phyloP scores from a whole-genome alignment of 2,797 vertebrate species.

The Neomorphus geoffroyi region DNA sequence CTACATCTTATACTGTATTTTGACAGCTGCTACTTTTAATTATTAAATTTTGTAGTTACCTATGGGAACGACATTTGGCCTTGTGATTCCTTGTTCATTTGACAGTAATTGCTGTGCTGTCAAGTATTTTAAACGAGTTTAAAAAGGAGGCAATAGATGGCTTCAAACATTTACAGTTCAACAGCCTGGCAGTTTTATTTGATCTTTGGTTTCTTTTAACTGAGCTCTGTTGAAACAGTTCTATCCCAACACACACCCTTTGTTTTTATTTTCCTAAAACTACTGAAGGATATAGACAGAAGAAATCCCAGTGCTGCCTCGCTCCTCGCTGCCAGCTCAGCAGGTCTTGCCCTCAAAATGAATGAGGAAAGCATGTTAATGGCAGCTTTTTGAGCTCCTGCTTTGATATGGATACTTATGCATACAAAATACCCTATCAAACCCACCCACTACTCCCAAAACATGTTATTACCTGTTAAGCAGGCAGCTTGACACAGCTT shows the following conservation, averaged over 20 bases:
- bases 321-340: neutral
- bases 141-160: neutral
- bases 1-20: no score
- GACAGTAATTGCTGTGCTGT: neutral
- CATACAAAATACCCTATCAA: neutral
- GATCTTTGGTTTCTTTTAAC: neutral
- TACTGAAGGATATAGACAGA: neutral
- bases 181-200: neutral
- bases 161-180: neutral
- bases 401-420: neutral
- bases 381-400: neutral
- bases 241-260: neutral
- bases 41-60: neutral
- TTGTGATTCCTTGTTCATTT: neutral
- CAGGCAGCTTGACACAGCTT: neutral
- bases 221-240: neutral
- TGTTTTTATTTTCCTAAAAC: neutral
- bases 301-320: neutral
- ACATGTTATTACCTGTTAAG: neutral
- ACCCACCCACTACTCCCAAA: neutral
- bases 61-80: neutral
- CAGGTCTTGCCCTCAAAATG: neutral
- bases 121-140: neutral
- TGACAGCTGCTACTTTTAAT: no score
- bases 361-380: neutral